Evolutionary conservation across 2,797 vertebrate genomes (phyloP).

Genomic region (Lerista edwardsae): DNA sequence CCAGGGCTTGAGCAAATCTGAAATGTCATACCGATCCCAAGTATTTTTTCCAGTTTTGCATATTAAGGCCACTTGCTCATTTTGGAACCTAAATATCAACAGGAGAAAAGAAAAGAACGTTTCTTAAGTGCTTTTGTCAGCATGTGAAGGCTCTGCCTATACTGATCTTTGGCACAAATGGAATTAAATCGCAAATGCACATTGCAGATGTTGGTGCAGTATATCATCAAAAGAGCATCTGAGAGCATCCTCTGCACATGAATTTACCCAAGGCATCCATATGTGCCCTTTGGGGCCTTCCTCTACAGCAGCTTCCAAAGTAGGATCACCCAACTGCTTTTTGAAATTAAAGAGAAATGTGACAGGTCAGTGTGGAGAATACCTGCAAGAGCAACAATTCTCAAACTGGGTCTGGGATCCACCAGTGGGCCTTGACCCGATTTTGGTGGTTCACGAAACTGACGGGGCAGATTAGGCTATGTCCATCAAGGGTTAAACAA

Average conservation of each 20-base stretch:
- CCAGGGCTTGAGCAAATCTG: constrained; percentile 52
- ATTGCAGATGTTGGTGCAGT: background rate
- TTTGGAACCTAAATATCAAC: constrained; percentile 82
- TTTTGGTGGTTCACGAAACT: no score
- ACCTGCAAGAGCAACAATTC: no score
- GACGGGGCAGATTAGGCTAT: no score
- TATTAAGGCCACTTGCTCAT: constrained; percentile 81
- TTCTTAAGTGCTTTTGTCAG: constrained; percentile 43
- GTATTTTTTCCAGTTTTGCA: constrained; percentile 85
- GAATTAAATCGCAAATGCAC: background rate
- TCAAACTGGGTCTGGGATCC: no score
- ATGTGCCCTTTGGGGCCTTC: background rate
- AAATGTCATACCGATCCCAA: constrained; percentile 81
- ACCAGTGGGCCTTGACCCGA: no score
- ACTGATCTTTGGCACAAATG: background rate
- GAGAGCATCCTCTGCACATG: background rate
- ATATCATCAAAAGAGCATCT: background rate
- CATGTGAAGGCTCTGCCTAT: background rate
- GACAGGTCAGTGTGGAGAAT: background rate
- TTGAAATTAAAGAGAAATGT: background rate
- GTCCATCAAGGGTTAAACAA: no score
- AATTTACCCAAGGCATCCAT: background rate
- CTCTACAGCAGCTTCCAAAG: background rate
- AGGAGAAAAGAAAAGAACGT: constrained; percentile 67
- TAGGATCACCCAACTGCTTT: background rate